Percentiles rank a stretch among this genome's conserved stretches.
Evolutionary conservation across 2,888 invertebrate species (phyloP).

Genomic region (Fragum whitleyi): DNA sequence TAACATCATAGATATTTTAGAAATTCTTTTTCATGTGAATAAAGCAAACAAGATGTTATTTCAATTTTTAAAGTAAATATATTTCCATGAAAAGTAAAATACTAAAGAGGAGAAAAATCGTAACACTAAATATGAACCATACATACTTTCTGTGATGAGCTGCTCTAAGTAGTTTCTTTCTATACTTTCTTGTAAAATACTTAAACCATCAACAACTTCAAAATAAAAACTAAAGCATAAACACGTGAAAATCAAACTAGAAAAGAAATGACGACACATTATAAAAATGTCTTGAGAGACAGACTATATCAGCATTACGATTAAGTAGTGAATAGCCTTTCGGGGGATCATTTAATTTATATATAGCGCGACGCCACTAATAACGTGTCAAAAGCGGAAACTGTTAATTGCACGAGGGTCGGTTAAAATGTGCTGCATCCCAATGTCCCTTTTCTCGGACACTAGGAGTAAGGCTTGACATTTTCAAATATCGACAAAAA

Average conservation of each 20-base stretch:
- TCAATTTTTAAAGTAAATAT: too few relatives aligned
- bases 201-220: not conserved
- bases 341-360: conserved; percentile 12
- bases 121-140: not conserved
- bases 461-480: too few relatives aligned
- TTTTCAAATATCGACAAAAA: too few relatives aligned
- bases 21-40: too few relatives aligned
- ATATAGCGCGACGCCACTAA: not conserved
- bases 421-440: not conserved
- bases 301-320: not conserved
- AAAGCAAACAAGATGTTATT: too few relatives aligned
- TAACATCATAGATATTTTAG: too few relatives aligned
- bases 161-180: not conserved
- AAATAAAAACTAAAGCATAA: not conserved
- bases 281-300: conserved; percentile 15
- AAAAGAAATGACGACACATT: conserved; percentile 22
- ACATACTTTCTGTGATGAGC: conserved; percentile 18
- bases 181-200: not conserved
- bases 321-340: not conserved
- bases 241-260: not conserved
- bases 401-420: not conserved
- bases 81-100: too few relatives aligned
- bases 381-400: not conserved
- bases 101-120: too few relatives aligned
- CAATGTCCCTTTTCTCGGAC: too few relatives aligned